These are phyloP conservation scores for Lasiurus borealis DNA, from an alignment of 2,113 vertebrate species.

Conservation along the genomic window DNA sequence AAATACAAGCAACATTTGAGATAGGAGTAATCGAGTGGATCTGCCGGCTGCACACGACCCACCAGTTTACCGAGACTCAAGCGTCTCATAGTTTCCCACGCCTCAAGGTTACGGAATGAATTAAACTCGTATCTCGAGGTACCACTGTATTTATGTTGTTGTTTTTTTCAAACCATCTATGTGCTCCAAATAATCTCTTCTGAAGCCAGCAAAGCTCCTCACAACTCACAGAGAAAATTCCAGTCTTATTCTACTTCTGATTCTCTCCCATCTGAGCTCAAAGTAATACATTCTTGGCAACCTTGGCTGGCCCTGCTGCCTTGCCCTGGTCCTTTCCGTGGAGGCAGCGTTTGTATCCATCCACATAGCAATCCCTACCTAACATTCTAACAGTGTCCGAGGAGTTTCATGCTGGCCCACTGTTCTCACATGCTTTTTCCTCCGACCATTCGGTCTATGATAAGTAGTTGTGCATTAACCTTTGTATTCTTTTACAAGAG, in stretches of 20 bases:
- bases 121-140: too few species aligned
- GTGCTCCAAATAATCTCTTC: constrained; percentile 19
- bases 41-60: too few species aligned
- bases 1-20: too few species aligned
- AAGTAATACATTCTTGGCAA: neutral
- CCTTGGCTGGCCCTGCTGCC: neutral
- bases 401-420: neutral
- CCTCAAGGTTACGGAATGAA: too few species aligned
- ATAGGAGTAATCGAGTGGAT: too few species aligned
- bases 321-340: neutral
- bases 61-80: too few species aligned
- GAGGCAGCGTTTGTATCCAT: neutral
- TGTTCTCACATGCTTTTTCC: neutral
- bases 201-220: neutral
- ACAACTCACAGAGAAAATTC: neutral
- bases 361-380: neutral
- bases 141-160: neutral
- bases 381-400: too few species aligned
- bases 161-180: constrained; percentile 42
- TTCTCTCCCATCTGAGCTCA: neutral
- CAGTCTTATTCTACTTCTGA: constrained; percentile 21
- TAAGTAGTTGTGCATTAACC: rapidly evolving
- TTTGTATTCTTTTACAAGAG: neutral
- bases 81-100: too few species aligned
- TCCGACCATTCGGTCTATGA: neutral